A percentile compares a stretch with the other conserved stretches of the same genome.
These are phyloP conservation scores for Achlya flavicornis DNA, from an alignment of 2,888 invertebrate genomes.

Conservation along the genomic window DNA sequence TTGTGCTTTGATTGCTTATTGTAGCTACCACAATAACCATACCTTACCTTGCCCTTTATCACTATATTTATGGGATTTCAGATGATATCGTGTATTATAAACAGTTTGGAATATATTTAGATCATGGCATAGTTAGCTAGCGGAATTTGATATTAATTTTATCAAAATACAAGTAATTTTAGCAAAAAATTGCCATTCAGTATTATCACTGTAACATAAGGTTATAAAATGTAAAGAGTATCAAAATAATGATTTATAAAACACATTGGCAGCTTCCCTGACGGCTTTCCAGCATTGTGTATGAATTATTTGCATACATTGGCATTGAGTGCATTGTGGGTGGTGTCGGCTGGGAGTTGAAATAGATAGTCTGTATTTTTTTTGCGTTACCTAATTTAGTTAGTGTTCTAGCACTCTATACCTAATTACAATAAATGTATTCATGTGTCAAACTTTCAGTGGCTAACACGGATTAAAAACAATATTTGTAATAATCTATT, in stretches of 20 bases:
- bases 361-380: conserved; percentile 37
- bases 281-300: conserved; percentile 40
- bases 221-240: background rate
- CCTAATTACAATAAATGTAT: conserved; percentile 16
- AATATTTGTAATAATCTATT: background rate
- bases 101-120: background rate
- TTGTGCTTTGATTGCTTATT: background rate
- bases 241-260: conserved; percentile 28
- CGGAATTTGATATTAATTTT: background rate
- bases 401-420: conserved; percentile 25
- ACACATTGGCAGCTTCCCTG: conserved; percentile 36
- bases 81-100: background rate
- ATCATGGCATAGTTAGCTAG: background rate
- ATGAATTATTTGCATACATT: conserved; percentile 54
- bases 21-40: background rate
- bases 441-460: conserved; percentile 13
- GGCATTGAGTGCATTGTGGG: conserved; percentile 47
- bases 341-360: conserved; percentile 28
- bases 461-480: background rate
- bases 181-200: background rate
- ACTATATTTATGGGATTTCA: conserved; percentile 20
- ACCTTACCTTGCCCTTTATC: conserved; percentile 22
- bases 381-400: conserved; percentile 30
- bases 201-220: background rate
- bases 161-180: background rate